Evolutionary conservation across 2,888 invertebrate genomes (phyloP).

Genomic region (Microctonus brassicae): DNA sequence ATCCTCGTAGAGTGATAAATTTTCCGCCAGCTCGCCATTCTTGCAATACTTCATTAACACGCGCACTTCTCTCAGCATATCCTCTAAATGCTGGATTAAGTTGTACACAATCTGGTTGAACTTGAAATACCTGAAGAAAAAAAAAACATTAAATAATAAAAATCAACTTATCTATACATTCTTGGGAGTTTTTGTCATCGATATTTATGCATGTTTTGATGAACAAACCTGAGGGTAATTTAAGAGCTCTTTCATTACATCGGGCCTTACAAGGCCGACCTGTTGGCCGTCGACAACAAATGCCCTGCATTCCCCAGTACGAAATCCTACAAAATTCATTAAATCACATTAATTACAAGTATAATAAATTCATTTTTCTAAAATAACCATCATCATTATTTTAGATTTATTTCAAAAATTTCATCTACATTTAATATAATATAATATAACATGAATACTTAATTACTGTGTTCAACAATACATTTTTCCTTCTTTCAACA

Average conservation of each 20-base stretch:
- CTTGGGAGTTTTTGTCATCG: background rate
- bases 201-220: background rate
- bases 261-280: slow-evolving; percentile 88
- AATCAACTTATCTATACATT: background rate
- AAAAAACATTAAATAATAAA: slow-evolving; percentile 28
- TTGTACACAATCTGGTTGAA: slow-evolving; percentile 81
- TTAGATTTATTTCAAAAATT: too few relatives aligned
- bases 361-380: slow-evolving; percentile 1
- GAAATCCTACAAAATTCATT: slow-evolving; percentile 75
- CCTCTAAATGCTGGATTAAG: slow-evolving; percentile 90
- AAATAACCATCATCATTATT: background rate
- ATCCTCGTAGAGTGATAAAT: slow-evolving; percentile 87
- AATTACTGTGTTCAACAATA: too few relatives aligned
- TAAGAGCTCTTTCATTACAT: slow-evolving; percentile 85
- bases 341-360: too few relatives aligned
- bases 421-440: too few relatives aligned
- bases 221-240: slow-evolving; percentile 84
- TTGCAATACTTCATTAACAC: slow-evolving; percentile 83
- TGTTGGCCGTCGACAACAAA: slow-evolving; percentile 91
- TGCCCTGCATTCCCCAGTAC: slow-evolving; percentile 84
- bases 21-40: slow-evolving; percentile 82
- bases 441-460: too few relatives aligned
- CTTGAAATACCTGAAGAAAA: slow-evolving; percentile 76
- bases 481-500: background rate
- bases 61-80: slow-evolving; percentile 84